These are phyloP conservation scores for Gobionotothen gibberifrons DNA, from an alignment of 2,797 vertebrate genomes.

Conservation along the genomic window DNA sequence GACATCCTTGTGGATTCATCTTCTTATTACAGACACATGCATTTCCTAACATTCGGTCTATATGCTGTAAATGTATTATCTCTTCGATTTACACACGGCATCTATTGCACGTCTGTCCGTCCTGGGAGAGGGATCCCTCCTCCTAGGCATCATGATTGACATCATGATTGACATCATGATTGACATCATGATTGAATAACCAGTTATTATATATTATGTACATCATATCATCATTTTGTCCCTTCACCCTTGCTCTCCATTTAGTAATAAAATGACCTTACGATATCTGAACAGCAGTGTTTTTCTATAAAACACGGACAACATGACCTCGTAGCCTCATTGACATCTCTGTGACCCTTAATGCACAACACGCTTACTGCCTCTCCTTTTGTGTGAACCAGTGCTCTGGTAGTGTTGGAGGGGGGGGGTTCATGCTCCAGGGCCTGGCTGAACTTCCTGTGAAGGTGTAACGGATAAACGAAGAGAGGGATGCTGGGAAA, in stretches of 20 bases:
- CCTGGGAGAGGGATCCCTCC: too few relatives aligned
- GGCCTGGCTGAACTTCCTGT: slow-evolving; percentile 80
- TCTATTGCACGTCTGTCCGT: too few relatives aligned
- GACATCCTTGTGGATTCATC: too few relatives aligned
- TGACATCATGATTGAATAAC: neutral
- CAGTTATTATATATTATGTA: neutral
- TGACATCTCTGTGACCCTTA: slow-evolving; percentile 62
- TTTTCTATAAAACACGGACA: neutral
- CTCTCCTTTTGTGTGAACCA: slow-evolving; percentile 55
- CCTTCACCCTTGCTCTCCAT: neutral
- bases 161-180: too few relatives aligned
- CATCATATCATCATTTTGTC: neutral
- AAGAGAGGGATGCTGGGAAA: slow-evolving; percentile 71
- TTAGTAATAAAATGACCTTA: neutral
- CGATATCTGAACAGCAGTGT: neutral
- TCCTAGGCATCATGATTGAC: too few relatives aligned
- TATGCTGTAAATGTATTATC: too few relatives aligned
- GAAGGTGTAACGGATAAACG: slow-evolving; percentile 82
- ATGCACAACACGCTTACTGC: slow-evolving; percentile 60
- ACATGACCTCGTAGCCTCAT: slow-evolving; percentile 33
- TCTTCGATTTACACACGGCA: too few relatives aligned
- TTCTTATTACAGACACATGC: too few relatives aligned
- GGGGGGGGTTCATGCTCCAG: slow-evolving; percentile 54
- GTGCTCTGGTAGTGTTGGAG: slow-evolving; percentile 26
- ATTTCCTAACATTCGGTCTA: too few relatives aligned